Conservation (phyloP, 1,140 invertebrate species). For the Ruditapes philippinarum region DNA sequence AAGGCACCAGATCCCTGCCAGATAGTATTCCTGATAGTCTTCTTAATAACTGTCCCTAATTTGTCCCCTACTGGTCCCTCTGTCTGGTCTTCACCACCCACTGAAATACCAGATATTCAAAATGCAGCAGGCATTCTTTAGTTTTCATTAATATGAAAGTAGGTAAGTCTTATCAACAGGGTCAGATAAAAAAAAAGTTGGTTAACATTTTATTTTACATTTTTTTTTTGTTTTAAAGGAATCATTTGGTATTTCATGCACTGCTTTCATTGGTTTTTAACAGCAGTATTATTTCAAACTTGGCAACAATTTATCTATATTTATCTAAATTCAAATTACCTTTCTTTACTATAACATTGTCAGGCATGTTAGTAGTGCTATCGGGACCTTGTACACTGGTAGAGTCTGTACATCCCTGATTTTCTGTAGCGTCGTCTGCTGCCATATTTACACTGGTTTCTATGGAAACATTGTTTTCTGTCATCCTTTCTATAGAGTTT, state of each 20-base stretch:
- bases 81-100: constrained; percentile 51
- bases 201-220: too few species aligned
- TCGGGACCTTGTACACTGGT: not conserved
- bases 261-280: too few species aligned
- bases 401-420: not conserved
- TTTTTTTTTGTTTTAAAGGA: too few species aligned
- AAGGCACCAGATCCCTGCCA: constrained; percentile 72
- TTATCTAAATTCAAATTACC: not conserved
- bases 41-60: constrained; percentile 68
- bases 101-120: constrained; percentile 25
- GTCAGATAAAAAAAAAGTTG: too few species aligned
- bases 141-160: too few species aligned
- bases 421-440: not conserved
- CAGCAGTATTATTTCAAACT: too few species aligned
- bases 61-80: constrained; percentile 63
- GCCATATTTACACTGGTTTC: constrained; percentile 6
- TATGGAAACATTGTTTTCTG: not conserved
- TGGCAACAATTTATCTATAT: too few species aligned
- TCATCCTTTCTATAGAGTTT: constrained; percentile 29
- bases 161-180: too few species aligned
- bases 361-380: not conserved
- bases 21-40: constrained; percentile 65
- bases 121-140: too few species aligned
- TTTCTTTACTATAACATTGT: constrained; percentile 5
- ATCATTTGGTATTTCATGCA: too few species aligned